Base-by-base conservation (phyloP, 1,140 invertebrate genomes). In the Paralvinella palmiformis region DNA sequence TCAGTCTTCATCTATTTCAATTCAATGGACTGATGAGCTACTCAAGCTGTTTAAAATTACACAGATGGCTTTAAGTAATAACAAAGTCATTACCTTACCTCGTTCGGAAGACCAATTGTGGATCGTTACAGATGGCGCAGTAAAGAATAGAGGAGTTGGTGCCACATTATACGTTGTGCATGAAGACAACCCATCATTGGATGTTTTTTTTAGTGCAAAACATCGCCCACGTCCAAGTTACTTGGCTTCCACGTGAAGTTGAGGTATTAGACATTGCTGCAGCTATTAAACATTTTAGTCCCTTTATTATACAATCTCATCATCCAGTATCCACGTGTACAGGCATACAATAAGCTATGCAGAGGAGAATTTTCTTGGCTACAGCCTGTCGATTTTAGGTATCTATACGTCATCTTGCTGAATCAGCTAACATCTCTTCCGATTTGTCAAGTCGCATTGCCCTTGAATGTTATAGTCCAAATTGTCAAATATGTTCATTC, bases 291-390 rank as follows among this genome's bases (percentile, higher is more conserved):
- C 65, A 69, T 57, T 68, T 64, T 61, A 65, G 68, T 15, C 67
- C 69, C 24, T 68, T 61, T 2, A 41, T 37, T 62, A 0, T 63
- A 63, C 44, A 27, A 68, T 6, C 45, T 69, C 3, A 69, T 65
- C 13, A 63, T 69, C 24, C 70, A 64, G 48, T 63, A 68, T 48
- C 68, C 70, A 31, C 68, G 70, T 33, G 68, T 71, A 20, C 64
- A 64, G 45, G 62, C 70, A 5, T 65, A 52, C 58, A 62, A 66
- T 35, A 71, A 66, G 37, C 53, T 71, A 4, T 68, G 65, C 31
- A 41, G 68, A 35, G 68, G 64, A 10, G 61, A 71, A 48, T 71
- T 71, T 56, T 70, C 15, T 65, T 67, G 53, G 33, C 67, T 22
- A 62, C 53, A 17, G 64, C 64, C 22, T 67, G 67, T 45, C 24